Evolutionary conservation across 2,888 invertebrate genomes (phyloP), one percentile per base, ranked within the genome.

Genomic region (Aradus depressus): DNA sequence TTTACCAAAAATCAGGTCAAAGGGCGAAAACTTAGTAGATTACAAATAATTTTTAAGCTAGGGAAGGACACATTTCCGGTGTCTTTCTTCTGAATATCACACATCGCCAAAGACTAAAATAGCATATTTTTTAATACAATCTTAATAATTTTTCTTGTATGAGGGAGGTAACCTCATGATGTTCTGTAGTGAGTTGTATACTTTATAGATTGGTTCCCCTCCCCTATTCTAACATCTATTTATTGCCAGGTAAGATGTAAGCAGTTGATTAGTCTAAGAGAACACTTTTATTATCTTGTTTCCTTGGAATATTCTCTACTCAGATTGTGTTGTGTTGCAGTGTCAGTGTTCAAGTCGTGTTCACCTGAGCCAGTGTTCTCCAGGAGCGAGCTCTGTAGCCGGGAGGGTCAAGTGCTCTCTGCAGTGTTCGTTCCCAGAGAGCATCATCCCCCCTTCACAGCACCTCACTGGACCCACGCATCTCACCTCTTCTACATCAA

Each of bases 401-500:
- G 44, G 3, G 18, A 34, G 4, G 47, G 38, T 2, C 19, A 52
- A 41, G 64, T 75, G 43, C 58, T 71, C 21, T 70, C 74, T 4
- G 72, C 76, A 10, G 67, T 70, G 32, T 80, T 81, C 69, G 67
- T 77, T 44, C 80, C 80, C 2, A 70, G 72, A 62, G 66, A 68
- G 44, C 65, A 67, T 28, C 70, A 69, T 26, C 66, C 72, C 8
- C 66, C 44, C n/a, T n/a, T n/a, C 12, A 35, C 67, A 53, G 62
- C 70, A 43, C 66, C 70, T 51, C 65, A 69, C 50, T 81, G 81
- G 81, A 76, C 76, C 62, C 69, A 74, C 54, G 70, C 73, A 51
- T 76, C 79, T 0, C 75, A 75, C 53, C 66, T 81, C 10, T 77
- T 72, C 62, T 76, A 80, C 61, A 68, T 81, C 43, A 75, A 75